Conservation (phyloP, 2,113 vertebrate genomes). For the Rhinolophus sinicus region DNA sequence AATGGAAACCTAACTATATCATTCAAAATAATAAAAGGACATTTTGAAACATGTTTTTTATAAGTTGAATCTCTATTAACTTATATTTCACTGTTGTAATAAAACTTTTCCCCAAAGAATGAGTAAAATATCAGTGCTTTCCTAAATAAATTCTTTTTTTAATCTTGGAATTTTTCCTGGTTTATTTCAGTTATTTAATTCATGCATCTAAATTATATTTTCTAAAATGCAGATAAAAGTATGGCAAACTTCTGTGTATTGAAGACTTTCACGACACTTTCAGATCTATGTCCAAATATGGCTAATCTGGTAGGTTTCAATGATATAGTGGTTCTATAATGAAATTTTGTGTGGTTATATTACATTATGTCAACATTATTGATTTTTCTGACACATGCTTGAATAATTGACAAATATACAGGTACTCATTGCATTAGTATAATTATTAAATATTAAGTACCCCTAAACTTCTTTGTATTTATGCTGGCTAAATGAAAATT, state of each 20-base stretch:
- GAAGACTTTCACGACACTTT: conserved; percentile 88
- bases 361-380: conserved; percentile 72
- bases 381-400: neutral
- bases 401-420: conserved; percentile 75
- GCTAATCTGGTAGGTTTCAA: conserved; percentile 90
- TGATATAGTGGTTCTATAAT: conserved; percentile 54
- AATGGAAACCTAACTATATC: neutral
- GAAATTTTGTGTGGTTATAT: conserved; percentile 72
- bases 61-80: neutral
- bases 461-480: conserved; percentile 73
- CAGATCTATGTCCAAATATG: conserved; percentile 93
- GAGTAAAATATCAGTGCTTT: conserved; percentile 59
- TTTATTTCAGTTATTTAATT: conserved; percentile 75
- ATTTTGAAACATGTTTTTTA: conserved; percentile 9
- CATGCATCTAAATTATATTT: conserved; percentile 73
- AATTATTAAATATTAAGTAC: conserved; percentile 75
- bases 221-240: conserved; percentile 82
- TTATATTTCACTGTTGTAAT: neutral
- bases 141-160: conserved; percentile 68
- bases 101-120: conserved; percentile 56
- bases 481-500: conserved; percentile 80
- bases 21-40: conserved; percentile 7
- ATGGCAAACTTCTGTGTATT: conserved; percentile 85
- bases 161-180: conserved; percentile 43
- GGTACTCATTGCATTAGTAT: conserved; percentile 72